These are phyloP conservation scores for Chymomyza costata DNA, from an alignment of 1,140 invertebrate genomes.

Conservation along the genomic window DNA sequence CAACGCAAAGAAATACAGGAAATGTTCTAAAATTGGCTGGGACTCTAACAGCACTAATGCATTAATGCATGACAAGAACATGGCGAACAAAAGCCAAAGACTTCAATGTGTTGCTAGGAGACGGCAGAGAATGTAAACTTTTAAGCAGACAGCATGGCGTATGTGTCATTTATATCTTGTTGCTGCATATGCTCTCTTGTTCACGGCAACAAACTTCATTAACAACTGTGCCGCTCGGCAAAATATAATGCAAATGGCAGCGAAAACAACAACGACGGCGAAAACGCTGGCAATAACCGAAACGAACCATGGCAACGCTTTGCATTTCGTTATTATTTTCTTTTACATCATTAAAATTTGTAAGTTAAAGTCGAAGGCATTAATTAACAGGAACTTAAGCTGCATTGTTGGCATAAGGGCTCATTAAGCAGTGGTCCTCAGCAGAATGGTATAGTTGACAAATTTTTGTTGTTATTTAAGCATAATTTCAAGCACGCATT, in stretches of 20 bases:
- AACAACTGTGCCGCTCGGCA: constrained; percentile 23
- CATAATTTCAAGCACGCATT: constrained; percentile 22
- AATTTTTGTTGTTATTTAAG: constrained; percentile 33
- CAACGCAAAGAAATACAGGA: neutral
- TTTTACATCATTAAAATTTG: constrained; percentile 3
- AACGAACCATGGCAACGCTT: no score
- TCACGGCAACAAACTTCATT: neutral
- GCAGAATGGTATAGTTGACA: constrained; percentile 16
- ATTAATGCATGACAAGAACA: constrained; percentile 32
- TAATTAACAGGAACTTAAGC: no score
- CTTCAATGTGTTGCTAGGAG: constrained; percentile 17
- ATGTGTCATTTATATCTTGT: constrained; percentile 62
- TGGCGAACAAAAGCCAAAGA: constrained; percentile 35
- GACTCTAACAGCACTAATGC: constrained; percentile 33
- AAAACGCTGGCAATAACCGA: constrained; percentile 1
- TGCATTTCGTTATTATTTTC: no score
- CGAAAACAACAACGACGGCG: constrained; percentile 4
- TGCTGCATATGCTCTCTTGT: constrained; percentile 28
- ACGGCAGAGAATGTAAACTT: constrained; percentile 50
- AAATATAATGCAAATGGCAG: constrained; percentile 51
- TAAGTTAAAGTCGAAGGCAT: constrained; percentile 3
- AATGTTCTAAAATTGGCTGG: constrained; percentile 29
- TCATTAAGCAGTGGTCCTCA: constrained; percentile 41
- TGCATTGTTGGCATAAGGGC: constrained; percentile 32
- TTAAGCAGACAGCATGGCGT: constrained; percentile 48